Evolutionary conservation across 2,797 vertebrate species (phyloP).

Genomic region (Selene dorsalis): DNA sequence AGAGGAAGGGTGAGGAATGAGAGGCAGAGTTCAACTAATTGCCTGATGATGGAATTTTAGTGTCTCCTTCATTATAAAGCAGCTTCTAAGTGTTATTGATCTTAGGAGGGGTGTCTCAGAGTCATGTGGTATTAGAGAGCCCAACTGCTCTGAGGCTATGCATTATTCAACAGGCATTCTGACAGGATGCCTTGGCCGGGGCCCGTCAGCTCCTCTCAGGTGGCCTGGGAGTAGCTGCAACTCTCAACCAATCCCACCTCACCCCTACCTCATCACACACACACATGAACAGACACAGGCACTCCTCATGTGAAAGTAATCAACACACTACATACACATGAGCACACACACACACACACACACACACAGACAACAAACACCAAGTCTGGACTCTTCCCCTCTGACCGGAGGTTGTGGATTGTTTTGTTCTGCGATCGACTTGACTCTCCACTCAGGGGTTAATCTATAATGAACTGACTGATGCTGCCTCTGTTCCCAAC

Average conservation of each 20-base stretch:
- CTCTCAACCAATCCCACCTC: constrained; percentile 40
- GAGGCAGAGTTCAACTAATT: constrained; percentile 80
- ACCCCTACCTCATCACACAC: constrained; percentile 28
- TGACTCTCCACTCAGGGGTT: constrained; percentile 64
- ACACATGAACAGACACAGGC: constrained; percentile 13
- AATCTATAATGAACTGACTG: constrained; percentile 73
- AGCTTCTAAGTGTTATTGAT: constrained; percentile 96
- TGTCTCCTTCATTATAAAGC: constrained; percentile 87
- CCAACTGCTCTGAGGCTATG: constrained; percentile 86
- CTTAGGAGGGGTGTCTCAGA: constrained; percentile 84
- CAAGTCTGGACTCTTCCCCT: constrained; percentile 5
- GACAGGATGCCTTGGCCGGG: constrained; percentile 79
- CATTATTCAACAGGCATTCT: constrained; percentile 90
- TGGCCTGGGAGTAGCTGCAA: constrained; percentile 77
- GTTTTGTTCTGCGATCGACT: constrained; percentile 65
- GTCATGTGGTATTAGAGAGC: constrained; percentile 87
- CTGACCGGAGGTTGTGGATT: constrained; percentile 48
- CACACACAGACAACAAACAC: constrained; percentile 5
- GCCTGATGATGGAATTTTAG: constrained; percentile 85
- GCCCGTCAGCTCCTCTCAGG: constrained; percentile 81
- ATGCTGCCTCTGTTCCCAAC: constrained; percentile 58
- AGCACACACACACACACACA: background rate
- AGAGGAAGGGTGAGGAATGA: constrained; percentile 59
- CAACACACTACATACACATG: constrained; percentile 9
- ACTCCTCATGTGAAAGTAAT: constrained; percentile 22